A percentile compares a stretch with the other conserved stretches of the same genome.
These are phyloP conservation scores for Zaprionus capensis DNA, from an alignment of 1,140 invertebrate species.

Conservation along the genomic window DNA sequence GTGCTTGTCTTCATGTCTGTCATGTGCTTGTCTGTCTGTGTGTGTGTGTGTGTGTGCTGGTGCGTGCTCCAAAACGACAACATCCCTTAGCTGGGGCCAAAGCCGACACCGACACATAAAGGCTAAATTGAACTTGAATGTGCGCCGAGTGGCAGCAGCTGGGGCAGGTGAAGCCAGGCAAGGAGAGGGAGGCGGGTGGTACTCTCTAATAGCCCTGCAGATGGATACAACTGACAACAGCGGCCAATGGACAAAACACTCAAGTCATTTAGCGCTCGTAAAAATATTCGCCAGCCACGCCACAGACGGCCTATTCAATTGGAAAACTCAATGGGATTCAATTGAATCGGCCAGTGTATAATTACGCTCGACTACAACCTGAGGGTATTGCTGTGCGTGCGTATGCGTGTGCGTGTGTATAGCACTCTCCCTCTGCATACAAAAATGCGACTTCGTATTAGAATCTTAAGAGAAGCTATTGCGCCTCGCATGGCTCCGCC, in stretches of 20 bases:
- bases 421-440: not conserved
- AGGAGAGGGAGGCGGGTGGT: not conserved
- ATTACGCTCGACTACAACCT: slow-evolving; percentile 46
- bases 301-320: slow-evolving; percentile 55
- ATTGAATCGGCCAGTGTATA: slow-evolving; percentile 65
- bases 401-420: not conserved
- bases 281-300: slow-evolving; percentile 42
- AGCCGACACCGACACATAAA: slow-evolving; percentile 68
- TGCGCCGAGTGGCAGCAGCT: slow-evolving; percentile 46
- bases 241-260: slow-evolving; percentile 68
- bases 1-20: slow-evolving; percentile 11
- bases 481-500: not conserved
- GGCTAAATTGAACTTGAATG: slow-evolving; percentile 76
- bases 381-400: not conserved
- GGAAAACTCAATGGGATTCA: slow-evolving; percentile 69
- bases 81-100: slow-evolving; percentile 66
- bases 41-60: slow-evolving; percentile 6
- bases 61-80: slow-evolving; percentile 67
- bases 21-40: slow-evolving; percentile 9
- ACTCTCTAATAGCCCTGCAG: slow-evolving; percentile 9
- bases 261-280: slow-evolving; percentile 69
- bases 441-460: not conserved
- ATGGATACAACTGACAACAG: slow-evolving; percentile 25
- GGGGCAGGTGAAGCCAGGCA: not conserved
- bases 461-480: slow-evolving; percentile 5